Percentiles rank a stretch among this genome's conserved stretches.
phyloP scores from a whole-genome alignment of 2,797 vertebrate species.

The Anguilla megastoma region DNA sequence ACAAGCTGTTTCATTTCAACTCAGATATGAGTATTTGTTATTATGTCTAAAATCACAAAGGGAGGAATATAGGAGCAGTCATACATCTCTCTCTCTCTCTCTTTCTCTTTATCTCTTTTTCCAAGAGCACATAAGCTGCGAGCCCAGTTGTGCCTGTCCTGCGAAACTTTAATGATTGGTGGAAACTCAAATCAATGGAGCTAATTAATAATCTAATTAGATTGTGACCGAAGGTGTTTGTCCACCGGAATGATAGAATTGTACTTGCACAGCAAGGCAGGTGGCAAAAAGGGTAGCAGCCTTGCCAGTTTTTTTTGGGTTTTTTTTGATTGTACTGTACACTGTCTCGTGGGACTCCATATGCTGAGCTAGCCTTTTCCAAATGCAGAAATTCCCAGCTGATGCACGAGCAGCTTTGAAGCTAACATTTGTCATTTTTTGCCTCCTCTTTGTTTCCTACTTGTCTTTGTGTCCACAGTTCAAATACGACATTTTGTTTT shows the following conservation, averaged over 20 bases:
- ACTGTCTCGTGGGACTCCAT: not conserved
- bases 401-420: not conserved
- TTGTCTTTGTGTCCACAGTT: not conserved
- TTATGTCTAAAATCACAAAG: not conserved
- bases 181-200: not conserved
- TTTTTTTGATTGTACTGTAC: not conserved
- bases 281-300: not conserved
- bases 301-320: not conserved
- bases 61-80: slow-evolving; percentile 9
- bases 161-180: not conserved
- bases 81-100: slow-evolving; percentile 3
- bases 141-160: not conserved
- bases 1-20: not conserved
- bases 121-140: not conserved
- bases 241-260: not conserved
- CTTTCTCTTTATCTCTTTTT: not conserved
- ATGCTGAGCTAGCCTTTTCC: slow-evolving; percentile 11
- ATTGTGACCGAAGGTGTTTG: not conserved
- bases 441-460: not conserved
- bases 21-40: not conserved
- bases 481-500: not conserved
- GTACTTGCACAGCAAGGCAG: not conserved
- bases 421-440: slow-evolving; percentile 1
- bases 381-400: not conserved
- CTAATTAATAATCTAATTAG: not conserved